Base-by-base conservation (phyloP, 2,888 invertebrate genomes). In the Rotaria sp. region DNA sequence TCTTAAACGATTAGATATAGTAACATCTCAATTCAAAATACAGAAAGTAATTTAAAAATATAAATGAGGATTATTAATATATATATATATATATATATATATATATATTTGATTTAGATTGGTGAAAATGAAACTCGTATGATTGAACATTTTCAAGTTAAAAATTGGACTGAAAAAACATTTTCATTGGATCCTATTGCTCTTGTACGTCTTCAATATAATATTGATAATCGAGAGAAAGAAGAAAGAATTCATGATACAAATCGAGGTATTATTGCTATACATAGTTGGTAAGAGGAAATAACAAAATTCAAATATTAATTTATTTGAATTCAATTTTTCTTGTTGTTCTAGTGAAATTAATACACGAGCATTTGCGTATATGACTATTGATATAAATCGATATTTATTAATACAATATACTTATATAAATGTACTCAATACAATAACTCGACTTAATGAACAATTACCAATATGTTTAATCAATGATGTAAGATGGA, bases 321-420 rank as follows among this genome's bases (percentile, higher is more conserved):
- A 35, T 11, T 35, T 2, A 67, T 13, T 30, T n/a, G 11, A 30
- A n/a, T 59, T n/a, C 10, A 45, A 8, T 45, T 45, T 10, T 8
- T 10, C n/a, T 1, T 57, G 7, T n/a, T 59, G 1, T 38, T 38
- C 24, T 41, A 80, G 80, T 45, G 41, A 35, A n/a, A n/a, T 45
- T 41, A 41, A 80, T n/a, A 80, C 26, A 45, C 24, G 38, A 26
- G 41, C 80, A 13, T 7, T 80, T 11, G 26, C 41, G 2, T 80
- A 45, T 80, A 80, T 80, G 80, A n/a, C 45, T 26, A 80, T 80
- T 80, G 80, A 80, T 80, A 80, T 80, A 3, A 80, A 80, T 45
- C 41, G 80, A 26, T 26, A 7, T 45, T 45, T 80, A n/a, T n/a
- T 26, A 24, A 26, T 4, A 2, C 26, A 13, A 45, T 11, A 45